Evolutionary conservation across 1,140 invertebrate genomes (phyloP).

Genomic region (Diorhabda elongata): DNA sequence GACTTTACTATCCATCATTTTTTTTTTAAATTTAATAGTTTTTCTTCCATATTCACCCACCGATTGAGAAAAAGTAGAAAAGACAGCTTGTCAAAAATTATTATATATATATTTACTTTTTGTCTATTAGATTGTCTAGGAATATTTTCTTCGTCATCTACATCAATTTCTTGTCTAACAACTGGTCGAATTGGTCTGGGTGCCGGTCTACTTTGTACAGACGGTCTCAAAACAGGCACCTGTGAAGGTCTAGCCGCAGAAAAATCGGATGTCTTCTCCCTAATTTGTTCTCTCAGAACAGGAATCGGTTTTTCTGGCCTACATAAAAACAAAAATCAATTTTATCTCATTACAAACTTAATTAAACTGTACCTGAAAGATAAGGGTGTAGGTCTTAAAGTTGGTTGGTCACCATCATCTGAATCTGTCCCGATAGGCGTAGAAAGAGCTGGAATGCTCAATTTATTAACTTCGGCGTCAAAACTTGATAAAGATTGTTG

Average conservation of each 20-base stretch:
- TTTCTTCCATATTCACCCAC: no score
- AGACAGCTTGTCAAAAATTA: no score
- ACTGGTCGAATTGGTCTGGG: conserved; percentile 19
- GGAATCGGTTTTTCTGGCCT: conserved; percentile 53
- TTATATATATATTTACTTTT: background rate
- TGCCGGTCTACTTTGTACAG: conserved; percentile 21
- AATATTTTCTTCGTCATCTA: conserved; percentile 16
- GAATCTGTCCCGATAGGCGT: conserved; percentile 29
- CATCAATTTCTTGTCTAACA: conserved; percentile 26
- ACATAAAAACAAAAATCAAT: conserved; percentile 33
- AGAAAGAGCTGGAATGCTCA: conserved; percentile 30
- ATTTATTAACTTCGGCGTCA: conserved; percentile 39
- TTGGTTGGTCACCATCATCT: conserved; percentile 30
- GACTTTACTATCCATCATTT: no score
- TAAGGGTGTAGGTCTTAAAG: conserved; percentile 10
- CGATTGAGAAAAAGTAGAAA: no score
- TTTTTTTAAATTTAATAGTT: no score
- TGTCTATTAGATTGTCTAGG: conserved; percentile 11
- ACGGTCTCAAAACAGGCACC: conserved; percentile 21
- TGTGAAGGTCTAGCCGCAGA: conserved; percentile 5
- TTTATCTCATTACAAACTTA: no score
- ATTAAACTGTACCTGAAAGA: conserved; percentile 1
- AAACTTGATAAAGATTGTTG: conserved; percentile 24
- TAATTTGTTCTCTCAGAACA: conserved; percentile 29
- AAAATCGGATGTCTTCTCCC: conserved; percentile 21